Base-by-base conservation (phyloP, 2,113 vertebrate genomes). In the Elgaria multicarinata region DNA sequence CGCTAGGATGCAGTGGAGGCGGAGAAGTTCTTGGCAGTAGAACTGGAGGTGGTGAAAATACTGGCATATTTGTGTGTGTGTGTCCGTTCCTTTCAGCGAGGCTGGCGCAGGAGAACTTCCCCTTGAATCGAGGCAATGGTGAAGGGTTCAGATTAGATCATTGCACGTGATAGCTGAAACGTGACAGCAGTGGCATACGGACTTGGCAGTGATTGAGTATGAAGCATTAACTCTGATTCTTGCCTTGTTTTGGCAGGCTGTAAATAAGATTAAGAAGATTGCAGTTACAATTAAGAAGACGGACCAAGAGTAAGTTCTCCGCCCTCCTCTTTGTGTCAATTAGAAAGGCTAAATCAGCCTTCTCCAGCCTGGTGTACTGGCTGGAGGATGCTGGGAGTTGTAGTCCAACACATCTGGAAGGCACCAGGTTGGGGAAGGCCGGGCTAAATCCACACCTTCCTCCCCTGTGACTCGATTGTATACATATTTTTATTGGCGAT, bases 231-330 rank as follows among this genome's bases (percentile, higher is more conserved):
- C 92, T 20, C 6, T 87, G 85, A 36, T 89, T 89, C 16, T 86
- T 92, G 86, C 67, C 50, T 92, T 86, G 87, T 95, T 81, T 95
- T 96, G 91, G 39, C 96, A 98, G 98, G 99, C 99, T 3, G 97
- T 99, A 92, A 96, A 92, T 95, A 99, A 99, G 97, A 99, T 99
- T 96, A 98, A 93, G 92, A 98, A 99, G 71, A 98, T 99, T 0
- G 96, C 99, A 0, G 98, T 99, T 76, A 92, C 98, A 0, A 97
- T 99, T 95, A 99, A 99, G 96, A 99, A 98, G 93, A 97, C 98
- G 4, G 97, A 99, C 93, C 98, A 97, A 89, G 95, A 97, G 99
- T 99, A 93, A 98, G 99, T 97, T 81, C n/a, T 78, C 28, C 12
- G 0, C 42, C 42, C 31, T 71, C 24, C 2, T 89, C 58, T 85